Evolutionary conservation across 2,888 invertebrate genomes (phyloP).

Genomic region (Eueremaeus valkanovi): DNA sequence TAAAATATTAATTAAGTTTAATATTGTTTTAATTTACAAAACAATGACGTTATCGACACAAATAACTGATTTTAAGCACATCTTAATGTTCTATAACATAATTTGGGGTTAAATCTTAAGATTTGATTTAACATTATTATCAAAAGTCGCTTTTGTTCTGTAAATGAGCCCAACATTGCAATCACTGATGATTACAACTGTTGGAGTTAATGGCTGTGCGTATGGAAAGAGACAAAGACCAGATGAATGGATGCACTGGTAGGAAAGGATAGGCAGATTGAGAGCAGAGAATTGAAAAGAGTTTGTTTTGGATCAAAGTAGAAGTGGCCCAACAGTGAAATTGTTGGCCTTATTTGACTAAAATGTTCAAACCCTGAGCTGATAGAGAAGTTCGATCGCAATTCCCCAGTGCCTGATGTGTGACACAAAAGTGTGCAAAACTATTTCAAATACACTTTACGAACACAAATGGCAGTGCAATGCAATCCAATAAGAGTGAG

Average conservation of each 20-base stretch:
- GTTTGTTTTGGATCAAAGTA: no score
- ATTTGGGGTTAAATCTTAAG: no score
- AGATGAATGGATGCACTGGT: not conserved
- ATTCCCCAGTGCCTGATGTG: conserved; percentile 18
- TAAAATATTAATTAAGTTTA: no score
- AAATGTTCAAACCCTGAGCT: not conserved
- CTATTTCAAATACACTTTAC: no score
- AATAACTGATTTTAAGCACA: no score
- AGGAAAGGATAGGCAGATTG: not conserved
- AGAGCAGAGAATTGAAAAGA: not conserved
- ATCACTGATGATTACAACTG: conserved; percentile 17
- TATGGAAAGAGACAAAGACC: not conserved
- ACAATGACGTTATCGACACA: no score
- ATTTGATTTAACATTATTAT: not conserved
- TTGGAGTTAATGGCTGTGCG: not conserved
- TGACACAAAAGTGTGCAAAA: no score
- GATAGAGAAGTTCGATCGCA: conserved; percentile 15
- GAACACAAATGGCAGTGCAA: no score
- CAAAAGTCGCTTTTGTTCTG: not conserved
- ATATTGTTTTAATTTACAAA: no score
- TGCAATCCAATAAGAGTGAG: not conserved
- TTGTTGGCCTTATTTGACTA: not conserved
- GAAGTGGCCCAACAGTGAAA: not conserved
- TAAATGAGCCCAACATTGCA: conserved; percentile 26
- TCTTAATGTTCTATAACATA: no score